A percentile compares a stretch with the other conserved stretches of the same genome.
phyloP scores from a whole-genome alignment of 2,888 invertebrate species.

The Phortica okadai region DNA sequence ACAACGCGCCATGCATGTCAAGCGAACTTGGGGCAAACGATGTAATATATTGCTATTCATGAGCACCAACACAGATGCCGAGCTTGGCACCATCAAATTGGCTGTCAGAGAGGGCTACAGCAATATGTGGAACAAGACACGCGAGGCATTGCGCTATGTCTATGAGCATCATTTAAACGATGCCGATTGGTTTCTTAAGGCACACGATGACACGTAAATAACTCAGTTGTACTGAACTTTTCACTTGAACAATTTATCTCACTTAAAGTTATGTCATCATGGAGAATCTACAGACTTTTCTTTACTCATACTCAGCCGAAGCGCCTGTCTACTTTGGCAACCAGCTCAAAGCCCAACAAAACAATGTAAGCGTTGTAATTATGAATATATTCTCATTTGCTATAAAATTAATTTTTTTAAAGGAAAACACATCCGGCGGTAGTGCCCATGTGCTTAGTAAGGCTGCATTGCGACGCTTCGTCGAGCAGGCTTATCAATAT shows the following conservation, averaged over 20 bases:
- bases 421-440: constrained; percentile 92
- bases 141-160: constrained; percentile 91
- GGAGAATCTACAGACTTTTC: constrained; percentile 94
- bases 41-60: constrained; percentile 92
- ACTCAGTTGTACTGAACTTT: neutral
- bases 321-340: constrained; percentile 93
- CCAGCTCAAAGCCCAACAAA: constrained; percentile 81
- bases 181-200: constrained; percentile 98
- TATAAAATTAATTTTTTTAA: constrained; percentile 8
- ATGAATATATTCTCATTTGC: neutral
- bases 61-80: constrained; percentile 84
- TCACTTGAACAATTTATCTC: constrained; percentile 9
- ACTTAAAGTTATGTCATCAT: constrained; percentile 89
- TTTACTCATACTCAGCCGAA: constrained; percentile 83
- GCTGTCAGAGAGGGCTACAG: constrained; percentile 90
- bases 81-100: constrained; percentile 86
- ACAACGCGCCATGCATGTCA: constrained; percentile 90
- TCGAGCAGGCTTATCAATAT: constrained; percentile 84
- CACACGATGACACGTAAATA: constrained; percentile 98
- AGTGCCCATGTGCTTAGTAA: constrained; percentile 95
- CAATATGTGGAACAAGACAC: constrained; percentile 96
- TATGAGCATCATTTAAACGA: constrained; percentile 88
- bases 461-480: constrained; percentile 86
- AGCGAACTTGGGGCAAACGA: constrained; percentile 95
- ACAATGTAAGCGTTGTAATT: neutral